Percentiles rank a stretch among this genome's conserved stretches.
These are phyloP conservation scores for Xenopus laevis DNA, from an alignment of 2,113 vertebrate genomes.

Conservation along the genomic window DNA sequence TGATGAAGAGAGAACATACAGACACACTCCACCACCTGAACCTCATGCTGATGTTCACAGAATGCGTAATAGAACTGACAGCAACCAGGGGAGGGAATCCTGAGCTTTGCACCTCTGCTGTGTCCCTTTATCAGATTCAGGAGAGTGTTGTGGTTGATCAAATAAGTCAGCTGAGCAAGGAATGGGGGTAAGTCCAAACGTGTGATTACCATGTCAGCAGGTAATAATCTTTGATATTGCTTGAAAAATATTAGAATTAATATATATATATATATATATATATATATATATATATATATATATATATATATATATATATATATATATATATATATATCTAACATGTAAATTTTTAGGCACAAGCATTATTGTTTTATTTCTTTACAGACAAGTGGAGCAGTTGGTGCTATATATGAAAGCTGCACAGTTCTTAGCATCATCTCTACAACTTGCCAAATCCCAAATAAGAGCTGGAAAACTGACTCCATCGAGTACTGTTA, in stretches of 20 bases:
- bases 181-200: slow-evolving; percentile 82
- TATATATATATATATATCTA: too few relatives aligned
- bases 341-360: too few relatives aligned
- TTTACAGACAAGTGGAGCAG: slow-evolving; percentile 87
- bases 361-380: too few relatives aligned
- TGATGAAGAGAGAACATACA: slow-evolving; percentile 85
- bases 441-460: slow-evolving; percentile 91
- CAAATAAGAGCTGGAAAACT: slow-evolving; percentile 92
- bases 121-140: slow-evolving; percentile 85
- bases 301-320: too few relatives aligned
- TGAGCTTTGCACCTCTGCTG: slow-evolving; percentile 78
- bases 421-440: slow-evolving; percentile 87
- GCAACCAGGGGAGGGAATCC: slow-evolving; percentile 72
- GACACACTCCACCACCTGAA: slow-evolving; percentile 89
- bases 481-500: slow-evolving; percentile 89
- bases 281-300: too few relatives aligned
- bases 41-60: slow-evolving; percentile 88
- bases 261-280: too few relatives aligned
- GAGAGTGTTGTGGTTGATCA: slow-evolving; percentile 94
- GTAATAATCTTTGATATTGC: too few relatives aligned
- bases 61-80: slow-evolving; percentile 92
- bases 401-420: slow-evolving; percentile 95
- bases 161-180: slow-evolving; percentile 94
- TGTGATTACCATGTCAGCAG: too few relatives aligned
- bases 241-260: too few relatives aligned